Evolutionary conservation across 2,797 vertebrate species (phyloP), one percentile per base, ranked within the genome.

Genomic region (Syngnathus rostellatus): DNA sequence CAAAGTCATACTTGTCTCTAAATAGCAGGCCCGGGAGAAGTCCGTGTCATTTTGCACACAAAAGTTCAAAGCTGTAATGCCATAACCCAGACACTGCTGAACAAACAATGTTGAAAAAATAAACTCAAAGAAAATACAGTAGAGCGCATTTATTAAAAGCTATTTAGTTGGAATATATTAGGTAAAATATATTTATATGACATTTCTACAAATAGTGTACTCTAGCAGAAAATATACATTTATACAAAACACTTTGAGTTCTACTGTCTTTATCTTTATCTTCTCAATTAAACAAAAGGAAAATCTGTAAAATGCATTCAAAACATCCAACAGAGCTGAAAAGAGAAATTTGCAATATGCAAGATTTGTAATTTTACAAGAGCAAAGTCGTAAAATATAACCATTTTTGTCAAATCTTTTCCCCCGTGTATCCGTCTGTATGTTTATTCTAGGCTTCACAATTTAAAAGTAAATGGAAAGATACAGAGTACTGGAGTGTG

Each of bases 131-230:
- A n/a, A 65, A 59, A n/a, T 71, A 73, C 43, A 71, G 45, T 79
- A 46, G 8, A 68, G 71, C 53, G 58, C 0, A 51, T 82, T 70
- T 83, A 84, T 79, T 75, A 19, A 53, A 60, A 57, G 37, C 1
- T 51, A 55, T 80, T 75, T 78, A 71, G 1, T 69, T 72, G 21
- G 38, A 79, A 86, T 81, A 86, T 82, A 85, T 81, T 85, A 77
- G 11, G 74, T 66, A 71, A 76, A 71, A 70, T 72, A n/a, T 59
- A 72, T 23, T 62, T 69, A 65, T 66, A 65, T 67, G 7, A 65
- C n/a, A 51, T 40, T 54, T 16, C 68, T 71, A 62, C 68, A 68
- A 5, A 58, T 59, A 62, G 72, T 63, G 25, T 41, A 68, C 38
- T 73, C 5, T 63, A 79, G 41, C 67, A 75, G 19, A 50, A 37